A percentile compares a stretch with the other conserved stretches of the same genome.
Evolutionary conservation across 2,797 vertebrate genomes (phyloP).

Genomic region (Choloepus didactylus): DNA sequence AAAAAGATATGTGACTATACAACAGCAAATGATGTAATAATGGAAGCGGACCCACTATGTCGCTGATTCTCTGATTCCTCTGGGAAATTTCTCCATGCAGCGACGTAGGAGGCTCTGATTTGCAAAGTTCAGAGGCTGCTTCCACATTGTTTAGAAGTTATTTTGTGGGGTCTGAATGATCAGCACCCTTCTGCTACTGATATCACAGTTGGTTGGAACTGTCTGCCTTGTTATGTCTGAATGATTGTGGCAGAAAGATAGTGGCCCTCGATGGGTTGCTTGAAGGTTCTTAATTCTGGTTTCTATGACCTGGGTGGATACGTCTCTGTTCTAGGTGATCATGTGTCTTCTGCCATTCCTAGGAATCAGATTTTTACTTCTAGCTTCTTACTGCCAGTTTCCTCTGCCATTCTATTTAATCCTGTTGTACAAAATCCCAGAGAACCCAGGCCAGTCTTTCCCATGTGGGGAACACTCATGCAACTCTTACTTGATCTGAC

Average conservation of each 20-base stretch:
- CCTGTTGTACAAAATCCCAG: background rate
- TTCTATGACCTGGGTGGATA: background rate
- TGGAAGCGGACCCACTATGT: background rate
- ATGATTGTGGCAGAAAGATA: background rate
- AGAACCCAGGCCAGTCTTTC: background rate
- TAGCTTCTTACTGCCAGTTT: background rate
- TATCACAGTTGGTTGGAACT: background rate
- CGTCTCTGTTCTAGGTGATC: background rate
- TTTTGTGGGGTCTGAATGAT: background rate
- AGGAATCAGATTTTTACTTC: background rate
- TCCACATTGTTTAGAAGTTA: background rate
- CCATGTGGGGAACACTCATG: background rate
- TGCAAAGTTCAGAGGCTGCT: background rate
- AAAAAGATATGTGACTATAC: background rate
- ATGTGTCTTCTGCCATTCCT: background rate
- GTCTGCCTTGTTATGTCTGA: background rate
- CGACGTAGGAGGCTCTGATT: background rate
- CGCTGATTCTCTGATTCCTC: background rate
- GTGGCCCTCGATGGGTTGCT: background rate
- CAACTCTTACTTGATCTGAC: background rate
- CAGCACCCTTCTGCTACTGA: background rate
- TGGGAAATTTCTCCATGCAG: background rate
- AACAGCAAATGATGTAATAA: background rate
- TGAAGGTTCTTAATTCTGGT: constrained; percentile 24
- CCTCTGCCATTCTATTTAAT: background rate